These are phyloP conservation scores for Helicoverpa assulta DNA, from an alignment of 2,888 invertebrate species.

Conservation along the genomic window DNA sequence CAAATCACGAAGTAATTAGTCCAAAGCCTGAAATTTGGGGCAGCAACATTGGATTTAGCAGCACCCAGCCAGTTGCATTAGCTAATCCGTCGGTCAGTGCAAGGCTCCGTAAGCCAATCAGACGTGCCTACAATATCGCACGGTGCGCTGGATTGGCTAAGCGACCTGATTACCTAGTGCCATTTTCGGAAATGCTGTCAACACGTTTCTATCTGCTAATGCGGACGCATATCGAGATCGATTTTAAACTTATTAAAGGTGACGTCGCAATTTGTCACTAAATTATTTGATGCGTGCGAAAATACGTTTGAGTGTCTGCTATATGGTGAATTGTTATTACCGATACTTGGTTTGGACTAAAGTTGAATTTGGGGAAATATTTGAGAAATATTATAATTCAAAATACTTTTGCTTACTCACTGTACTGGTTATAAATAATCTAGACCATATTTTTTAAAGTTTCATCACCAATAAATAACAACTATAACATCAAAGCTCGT, in stretches of 20 bases:
- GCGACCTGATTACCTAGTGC: constrained; percentile 31
- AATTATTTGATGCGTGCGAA: too few species aligned
- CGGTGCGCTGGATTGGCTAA: constrained; percentile 24
- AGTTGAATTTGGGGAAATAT: too few species aligned
- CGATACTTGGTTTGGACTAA: too few species aligned
- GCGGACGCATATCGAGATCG: background rate
- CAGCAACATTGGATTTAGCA: constrained; percentile 32
- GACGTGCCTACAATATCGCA: constrained; percentile 30
- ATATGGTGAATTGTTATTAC: too few species aligned
- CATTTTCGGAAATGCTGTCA: constrained; percentile 36
- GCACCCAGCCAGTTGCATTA: constrained; percentile 37
- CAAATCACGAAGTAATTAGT: constrained; percentile 42
- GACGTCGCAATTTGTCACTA: background rate
- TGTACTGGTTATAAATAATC: too few species aligned
- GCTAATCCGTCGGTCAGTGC: constrained; percentile 42
- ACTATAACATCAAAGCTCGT: constrained; percentile 51
- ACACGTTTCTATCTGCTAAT: constrained; percentile 22
- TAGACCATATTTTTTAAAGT: too few species aligned
- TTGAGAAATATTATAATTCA: too few species aligned
- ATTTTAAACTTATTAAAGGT: constrained; percentile 5
- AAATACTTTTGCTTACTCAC: too few species aligned
- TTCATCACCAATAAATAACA: constrained; percentile 34
- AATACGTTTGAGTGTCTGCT: too few species aligned
- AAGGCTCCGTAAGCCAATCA: constrained; percentile 42
- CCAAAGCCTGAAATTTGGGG: constrained; percentile 41